Evolutionary conservation across 1,140 invertebrate genomes (phyloP), one percentile per base, ranked within the genome.

Genomic region (Cecropterus lyciades): DNA sequence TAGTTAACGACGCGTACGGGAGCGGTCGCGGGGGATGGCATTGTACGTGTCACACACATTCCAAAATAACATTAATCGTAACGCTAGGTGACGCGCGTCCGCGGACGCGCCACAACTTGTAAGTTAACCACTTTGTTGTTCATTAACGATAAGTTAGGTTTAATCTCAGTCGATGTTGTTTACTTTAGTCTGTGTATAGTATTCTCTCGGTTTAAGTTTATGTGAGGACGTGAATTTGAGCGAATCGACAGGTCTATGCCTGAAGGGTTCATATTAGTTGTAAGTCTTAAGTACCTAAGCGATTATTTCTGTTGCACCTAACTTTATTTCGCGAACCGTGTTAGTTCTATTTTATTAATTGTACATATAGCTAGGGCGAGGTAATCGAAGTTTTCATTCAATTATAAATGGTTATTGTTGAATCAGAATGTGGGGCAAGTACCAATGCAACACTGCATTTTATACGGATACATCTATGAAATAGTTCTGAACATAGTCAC

Each of bases 41-140:
- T 76, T 73, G 72, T 72, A 72, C 77, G 83, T 83, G 81, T 86
- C 84, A 86, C 81, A 88, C 85, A 91, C 88, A 91, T 91, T 91
- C 88, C 88, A 91, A 85, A 87, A 87, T 87, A 87, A 84, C 78
- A 76, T 73, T 84, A 80, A 78, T 79, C 73, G 78, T 82, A 84
- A 80, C 84, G 79, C 75, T 72, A 79, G 49, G 73, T 80, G 80
- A 80, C 80, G 80, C 82, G 75, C 74, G 77, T 72, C 74, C 64
- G 76, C 69, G 66, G 73, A 71, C 74, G 82, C 85, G 83, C 84
- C 84, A 77, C 85, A 77, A 72, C 78, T 84, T 87, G 85, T 89
- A 87, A 84, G 82, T 91, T 91, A 89, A 89, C 89, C 89, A 91
- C 89, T 91, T 87, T 89, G 89, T 91, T 91, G 89, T 91, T 91